Base-by-base conservation (phyloP, 2,113 vertebrate genomes). In the Notarius lentiginosus region DNA sequence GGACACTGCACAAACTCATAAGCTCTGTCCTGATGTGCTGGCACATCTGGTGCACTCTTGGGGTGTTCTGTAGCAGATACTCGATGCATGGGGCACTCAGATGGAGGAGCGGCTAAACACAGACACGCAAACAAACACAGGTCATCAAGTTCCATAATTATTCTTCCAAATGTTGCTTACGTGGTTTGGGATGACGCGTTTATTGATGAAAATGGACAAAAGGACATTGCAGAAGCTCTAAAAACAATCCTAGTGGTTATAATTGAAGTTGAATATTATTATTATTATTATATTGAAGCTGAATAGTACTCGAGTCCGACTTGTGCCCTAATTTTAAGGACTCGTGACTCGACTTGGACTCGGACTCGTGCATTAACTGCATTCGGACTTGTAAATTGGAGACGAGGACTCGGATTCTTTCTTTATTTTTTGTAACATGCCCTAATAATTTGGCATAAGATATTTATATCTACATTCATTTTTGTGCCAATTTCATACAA, bases 1-100 rank as follows among this genome's bases (percentile, higher is more conserved):
- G 96, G 97, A 90, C 96, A 96, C 0, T 93, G 93, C 47, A 97
- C 95, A 22, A 95, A 97, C 80, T 96, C 96, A 41, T 97, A 97
- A 0, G 96, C 96, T 22, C 94, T 92, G 51, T 97, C 95, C 9
- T 97, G 96, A 94, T 97, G 97, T 17, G 91, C 91, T 82, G 97
- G 96, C 27, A 91, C 91, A 66, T 94, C 80, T 60, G 84, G 82
- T 1, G 65, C 92, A 81, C 91, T 91, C 77, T 83, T 84, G 14
- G 63, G 73, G 30, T 87, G 86, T 56, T 80, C 85, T 56, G 70
- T 81, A 47, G 24, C 24, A 17, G 73, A 30, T 20, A 70, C 90
- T 60, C 72, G 61, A 34, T 93, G 94, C 93, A 95, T 79, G 56
- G 96, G 96, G 86, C 96, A 96, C 63, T 93, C 96, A 95, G 90